Percentiles rank a stretch among this genome's conserved stretches.
phyloP scores from a whole-genome alignment of 2,797 vertebrate genomes.

The Phaenicophaeus curvirostris region DNA sequence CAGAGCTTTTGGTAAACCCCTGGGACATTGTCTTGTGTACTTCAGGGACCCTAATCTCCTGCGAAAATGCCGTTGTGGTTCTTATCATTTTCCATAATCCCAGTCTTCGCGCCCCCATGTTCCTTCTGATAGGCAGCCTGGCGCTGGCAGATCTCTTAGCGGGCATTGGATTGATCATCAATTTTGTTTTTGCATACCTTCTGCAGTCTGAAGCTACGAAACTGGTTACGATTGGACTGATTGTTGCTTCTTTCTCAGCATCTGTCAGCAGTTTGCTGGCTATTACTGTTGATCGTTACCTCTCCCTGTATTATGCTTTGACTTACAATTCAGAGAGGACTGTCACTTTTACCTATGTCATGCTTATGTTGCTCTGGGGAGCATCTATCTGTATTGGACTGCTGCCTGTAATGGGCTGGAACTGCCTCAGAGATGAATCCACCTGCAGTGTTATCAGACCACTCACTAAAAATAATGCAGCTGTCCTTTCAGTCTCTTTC shows the following conservation, averaged over 20 bases:
- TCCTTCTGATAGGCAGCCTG: conserved; percentile 96
- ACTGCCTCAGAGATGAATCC: conserved; percentile 93
- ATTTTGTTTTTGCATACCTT: conserved; percentile 96
- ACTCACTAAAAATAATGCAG: conserved; percentile 96
- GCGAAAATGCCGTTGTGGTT: conserved; percentile 96
- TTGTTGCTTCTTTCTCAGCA: conserved; percentile 97
- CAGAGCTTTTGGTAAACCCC: conserved; percentile 90
- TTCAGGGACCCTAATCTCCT: conserved; percentile 96
- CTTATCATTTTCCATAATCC: conserved; percentile 99
- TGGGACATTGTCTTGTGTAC: conserved; percentile 98
- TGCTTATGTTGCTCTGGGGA: conserved; percentile 95
- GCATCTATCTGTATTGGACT: conserved; percentile 92
- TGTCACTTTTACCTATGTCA: conserved; percentile 95
- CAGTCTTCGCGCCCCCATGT: conserved; percentile 95
- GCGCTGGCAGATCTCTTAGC: conserved; percentile 96
- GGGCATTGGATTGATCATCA: conserved; percentile 91
- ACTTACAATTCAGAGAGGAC: conserved; percentile 98
- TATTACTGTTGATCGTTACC: conserved; percentile 98
- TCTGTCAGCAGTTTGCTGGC: conserved; percentile 97
- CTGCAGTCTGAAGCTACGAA: conserved; percentile 93
- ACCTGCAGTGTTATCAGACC: conserved; percentile 96
- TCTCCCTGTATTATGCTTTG: conserved; percentile 96
- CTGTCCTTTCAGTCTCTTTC: conserved; percentile 93
- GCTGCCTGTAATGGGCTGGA: conserved; percentile 93
- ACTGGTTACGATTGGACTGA: conserved; percentile 92